A percentile compares a stretch with the other conserved stretches of the same genome.
Conservation (phyloP, 2,888 invertebrate genomes). For the Eupeodes luniger region DNA sequence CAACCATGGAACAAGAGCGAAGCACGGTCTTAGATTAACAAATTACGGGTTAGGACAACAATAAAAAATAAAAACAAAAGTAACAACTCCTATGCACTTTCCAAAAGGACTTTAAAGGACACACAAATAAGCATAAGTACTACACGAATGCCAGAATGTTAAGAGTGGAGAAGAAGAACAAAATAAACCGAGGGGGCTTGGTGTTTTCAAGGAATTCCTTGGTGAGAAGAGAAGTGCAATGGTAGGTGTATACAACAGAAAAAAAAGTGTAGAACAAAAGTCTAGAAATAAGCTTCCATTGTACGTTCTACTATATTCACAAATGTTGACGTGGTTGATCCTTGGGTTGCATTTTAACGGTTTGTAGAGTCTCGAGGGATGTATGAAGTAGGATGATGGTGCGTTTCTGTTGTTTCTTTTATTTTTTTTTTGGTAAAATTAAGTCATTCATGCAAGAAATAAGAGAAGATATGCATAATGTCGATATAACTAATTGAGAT, state of each 20-base stretch:
- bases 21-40: neutral
- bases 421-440: constrained; percentile 17
- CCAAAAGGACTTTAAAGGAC: constrained; percentile 17
- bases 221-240: constrained; percentile 45
- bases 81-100: neutral
- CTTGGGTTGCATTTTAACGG: constrained; percentile 36
- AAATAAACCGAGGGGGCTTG: neutral
- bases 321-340: constrained; percentile 64
- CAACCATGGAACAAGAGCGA: constrained; percentile 12
- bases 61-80: constrained; percentile 34
- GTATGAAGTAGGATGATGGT: neutral
- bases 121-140: constrained; percentile 28
- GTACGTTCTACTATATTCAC: constrained; percentile 32
- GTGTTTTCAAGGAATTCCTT: constrained; percentile 9
- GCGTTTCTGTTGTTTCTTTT: neutral
- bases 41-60: neutral
- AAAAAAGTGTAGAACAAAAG: constrained; percentile 38
- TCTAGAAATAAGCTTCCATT: constrained; percentile 32
- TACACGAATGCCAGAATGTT: constrained; percentile 13
- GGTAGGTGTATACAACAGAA: neutral
- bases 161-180: constrained; percentile 8
- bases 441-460: constrained; percentile 56
- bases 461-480: constrained; percentile 21
- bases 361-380: constrained; percentile 1
- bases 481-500: constrained; percentile 49